Conservation (phyloP, 1,140 invertebrate species). For the Ptiloglossa arizonensis region DNA sequence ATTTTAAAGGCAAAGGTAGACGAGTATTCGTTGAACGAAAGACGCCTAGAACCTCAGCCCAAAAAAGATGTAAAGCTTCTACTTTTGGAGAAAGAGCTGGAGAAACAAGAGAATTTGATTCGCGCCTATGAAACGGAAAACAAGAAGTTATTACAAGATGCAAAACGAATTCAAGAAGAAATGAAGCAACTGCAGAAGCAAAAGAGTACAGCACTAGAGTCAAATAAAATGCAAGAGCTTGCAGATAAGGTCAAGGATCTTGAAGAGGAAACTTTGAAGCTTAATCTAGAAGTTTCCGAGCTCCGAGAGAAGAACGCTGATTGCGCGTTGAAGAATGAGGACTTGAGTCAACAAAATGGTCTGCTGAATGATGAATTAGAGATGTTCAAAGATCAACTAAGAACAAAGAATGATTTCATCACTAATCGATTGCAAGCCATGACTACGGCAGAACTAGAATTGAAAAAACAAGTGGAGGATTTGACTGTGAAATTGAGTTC, state of each 20-base stretch:
- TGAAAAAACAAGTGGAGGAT: slow-evolving; percentile 77
- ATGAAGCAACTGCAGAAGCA: slow-evolving; percentile 69
- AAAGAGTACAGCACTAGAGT: slow-evolving; percentile 53
- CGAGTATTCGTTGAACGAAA: slow-evolving; percentile 69
- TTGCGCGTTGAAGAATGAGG: slow-evolving; percentile 72
- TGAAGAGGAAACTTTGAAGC: slow-evolving; percentile 73
- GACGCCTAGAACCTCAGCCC: slow-evolving; percentile 42
- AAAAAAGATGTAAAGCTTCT: slow-evolving; percentile 66
- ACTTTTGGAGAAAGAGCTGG: slow-evolving; percentile 74
- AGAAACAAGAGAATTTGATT: slow-evolving; percentile 76
- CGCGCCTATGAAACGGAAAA: slow-evolving; percentile 77
- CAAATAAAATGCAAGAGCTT: slow-evolving; percentile 66
- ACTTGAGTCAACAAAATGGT: slow-evolving; percentile 74
- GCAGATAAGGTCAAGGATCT: slow-evolving; percentile 75
- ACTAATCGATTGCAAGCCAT: slow-evolving; percentile 74
- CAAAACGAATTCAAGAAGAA: slow-evolving; percentile 73
- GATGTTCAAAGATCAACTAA: slow-evolving; percentile 79
- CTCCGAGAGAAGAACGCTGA: slow-evolving; percentile 75
- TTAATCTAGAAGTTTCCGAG: slow-evolving; percentile 74
- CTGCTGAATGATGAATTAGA: slow-evolving; percentile 77
- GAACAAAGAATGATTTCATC: slow-evolving; percentile 78
- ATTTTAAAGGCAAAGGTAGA: slow-evolving; percentile 76
- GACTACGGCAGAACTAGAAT: slow-evolving; percentile 72
- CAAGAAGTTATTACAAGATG: slow-evolving; percentile 75
- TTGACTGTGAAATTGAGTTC: slow-evolving; percentile 75